A percentile compares a stretch with the other conserved stretches of the same genome.
These are phyloP conservation scores for Celastrina argiolus DNA, from an alignment of 2,888 invertebrate genomes.

Conservation along the genomic window DNA sequence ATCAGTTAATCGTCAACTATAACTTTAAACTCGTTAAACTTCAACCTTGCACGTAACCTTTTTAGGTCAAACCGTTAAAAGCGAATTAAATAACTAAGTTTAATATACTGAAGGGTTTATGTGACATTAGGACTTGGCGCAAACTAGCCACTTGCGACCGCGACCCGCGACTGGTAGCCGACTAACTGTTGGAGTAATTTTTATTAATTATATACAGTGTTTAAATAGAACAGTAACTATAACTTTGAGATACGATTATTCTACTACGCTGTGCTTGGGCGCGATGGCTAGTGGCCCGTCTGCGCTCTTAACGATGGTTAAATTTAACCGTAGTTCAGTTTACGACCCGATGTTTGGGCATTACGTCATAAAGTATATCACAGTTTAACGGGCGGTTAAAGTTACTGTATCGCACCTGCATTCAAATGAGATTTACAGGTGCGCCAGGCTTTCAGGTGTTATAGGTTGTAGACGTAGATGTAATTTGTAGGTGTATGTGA, in stretches of 20 bases:
- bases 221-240: too few relatives aligned
- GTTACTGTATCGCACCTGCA: constrained; percentile 27
- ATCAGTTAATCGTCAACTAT: background rate
- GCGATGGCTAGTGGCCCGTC: background rate
- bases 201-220: too few relatives aligned
- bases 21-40: background rate
- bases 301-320: constrained; percentile 35
- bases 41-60: background rate
- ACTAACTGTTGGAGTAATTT: too few relatives aligned
- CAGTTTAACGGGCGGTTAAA: constrained; percentile 32
- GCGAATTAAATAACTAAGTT: constrained; percentile 17
- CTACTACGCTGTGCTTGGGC: too few relatives aligned
- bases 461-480: too few relatives aligned
- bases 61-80: constrained; percentile 9
- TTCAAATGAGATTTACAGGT: constrained; percentile 20
- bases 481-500: too few relatives aligned
- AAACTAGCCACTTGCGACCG: background rate
- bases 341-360: constrained; percentile 36
- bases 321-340: constrained; percentile 42
- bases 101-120: constrained; percentile 16
- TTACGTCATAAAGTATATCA: constrained; percentile 32
- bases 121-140: background rate
- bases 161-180: too few relatives aligned
- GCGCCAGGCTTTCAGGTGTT: constrained; percentile 26
- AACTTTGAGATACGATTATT: too few relatives aligned